These are phyloP conservation scores for Centropyge bicolor DNA, from an alignment of 2,797 vertebrate species.

Conservation along the genomic window DNA sequence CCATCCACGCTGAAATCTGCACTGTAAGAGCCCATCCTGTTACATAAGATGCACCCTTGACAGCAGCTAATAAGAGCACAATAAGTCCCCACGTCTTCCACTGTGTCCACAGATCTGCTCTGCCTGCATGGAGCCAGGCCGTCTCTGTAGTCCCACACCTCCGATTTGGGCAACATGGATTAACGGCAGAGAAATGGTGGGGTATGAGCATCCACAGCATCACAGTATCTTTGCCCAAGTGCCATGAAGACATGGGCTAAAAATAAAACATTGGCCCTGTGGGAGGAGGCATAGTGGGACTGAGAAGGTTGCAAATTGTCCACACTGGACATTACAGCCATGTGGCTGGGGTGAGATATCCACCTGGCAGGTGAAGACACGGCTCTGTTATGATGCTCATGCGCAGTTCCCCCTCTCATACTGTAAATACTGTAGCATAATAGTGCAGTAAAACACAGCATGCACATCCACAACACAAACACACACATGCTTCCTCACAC, in stretches of 20 bases:
- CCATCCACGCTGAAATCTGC: slow-evolving; percentile 13
- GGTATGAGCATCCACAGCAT: slow-evolving; percentile 73
- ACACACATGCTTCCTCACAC: slow-evolving; percentile 10
- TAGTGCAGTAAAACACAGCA: slow-evolving; percentile 3
- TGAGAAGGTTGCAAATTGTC: slow-evolving; percentile 60
- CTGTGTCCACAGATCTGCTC: slow-evolving; percentile 35
- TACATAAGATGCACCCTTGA: slow-evolving; percentile 49
- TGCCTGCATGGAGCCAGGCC: slow-evolving; percentile 20
- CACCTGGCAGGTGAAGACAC: slow-evolving; percentile 60
- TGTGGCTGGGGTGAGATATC: slow-evolving; percentile 27
- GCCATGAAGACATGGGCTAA: slow-evolving; percentile 82
- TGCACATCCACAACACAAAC: slow-evolving; percentile 33
- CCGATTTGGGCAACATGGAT: slow-evolving; percentile 70
- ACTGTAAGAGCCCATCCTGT: slow-evolving; percentile 33
- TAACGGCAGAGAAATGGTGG: slow-evolving; percentile 61
- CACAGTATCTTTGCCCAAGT: slow-evolving; percentile 69
- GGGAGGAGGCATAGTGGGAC: slow-evolving; percentile 59
- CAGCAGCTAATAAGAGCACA: slow-evolving; percentile 43
- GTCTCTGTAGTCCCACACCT: slow-evolving; percentile 58
- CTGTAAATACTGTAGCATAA: slow-evolving; percentile 11
- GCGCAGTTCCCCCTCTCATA: neutral
- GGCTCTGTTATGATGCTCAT: slow-evolving; percentile 32
- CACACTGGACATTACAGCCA: slow-evolving; percentile 45
- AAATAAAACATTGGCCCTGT: slow-evolving; percentile 78
- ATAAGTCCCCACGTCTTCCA: slow-evolving; percentile 29